Evolutionary conservation across 2,888 invertebrate species (phyloP), one percentile per base, ranked within the genome.

Genomic region (Clusia tigrina): DNA sequence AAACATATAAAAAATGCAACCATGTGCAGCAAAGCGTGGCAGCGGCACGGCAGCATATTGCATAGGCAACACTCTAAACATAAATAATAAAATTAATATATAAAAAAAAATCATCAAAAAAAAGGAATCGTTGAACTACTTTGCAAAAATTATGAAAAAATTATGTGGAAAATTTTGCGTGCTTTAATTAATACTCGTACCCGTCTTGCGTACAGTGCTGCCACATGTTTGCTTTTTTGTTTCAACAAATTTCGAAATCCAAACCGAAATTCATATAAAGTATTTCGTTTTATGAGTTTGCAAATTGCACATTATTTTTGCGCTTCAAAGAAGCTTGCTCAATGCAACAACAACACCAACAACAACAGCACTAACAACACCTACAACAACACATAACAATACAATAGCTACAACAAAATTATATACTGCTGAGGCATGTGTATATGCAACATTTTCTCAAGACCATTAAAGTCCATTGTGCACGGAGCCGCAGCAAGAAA

Each of bases 11-110:
- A 66, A 66, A 73, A 72, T 70, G 72, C 72, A 73, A 72, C 73
- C 74, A 71, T 67, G 72, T 73, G 72, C 70, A 72, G 70, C 72
- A 69, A 67, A 69, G 72, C 72, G 66, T 72, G 72, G 9, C n/a
- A n/a, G 12, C 12, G 15, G 42, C 6, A 15, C 42, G n/a, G 10
- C 15, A 42, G 10, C 15, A 17, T 42, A 15, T 42, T 42, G 3
- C 42, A 42, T 42, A n/a, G n/a, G n/a, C n/a, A n/a, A n/a, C n/a
- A n/a, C n/a, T n/a, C n/a, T n/a, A n/a, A n/a, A n/a, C n/a, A n/a
- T n/a, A n/a, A n/a, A n/a, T n/a, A n/a, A n/a, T n/a, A n/a, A n/a
- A n/a, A n/a, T n/a, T n/a, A n/a, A n/a, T n/a, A n/a, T n/a, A n/a
- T n/a, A n/a, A n/a, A n/a, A n/a, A n/a, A n/a, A n/a, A n/a, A n/a